Evolutionary conservation across 1,140 invertebrate species (phyloP).

Genomic region (Micrasema longulum): DNA sequence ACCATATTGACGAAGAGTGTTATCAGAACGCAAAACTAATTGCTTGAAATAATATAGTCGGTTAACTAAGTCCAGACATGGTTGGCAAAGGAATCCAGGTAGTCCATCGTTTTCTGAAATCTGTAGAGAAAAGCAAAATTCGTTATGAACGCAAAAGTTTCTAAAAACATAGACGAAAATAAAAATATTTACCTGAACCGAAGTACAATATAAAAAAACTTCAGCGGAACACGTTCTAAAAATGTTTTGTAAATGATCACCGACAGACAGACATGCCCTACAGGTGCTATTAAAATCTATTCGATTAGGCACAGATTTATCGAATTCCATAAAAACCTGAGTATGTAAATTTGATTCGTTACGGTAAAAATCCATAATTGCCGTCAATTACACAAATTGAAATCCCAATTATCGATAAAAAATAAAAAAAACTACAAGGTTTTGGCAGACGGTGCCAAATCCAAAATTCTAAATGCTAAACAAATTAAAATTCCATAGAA

Average conservation of each 20-base stretch:
- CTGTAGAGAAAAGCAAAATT: slow-evolving; percentile 54
- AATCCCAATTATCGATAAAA: no score
- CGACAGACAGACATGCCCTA: slow-evolving; percentile 62
- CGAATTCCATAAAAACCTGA: slow-evolving; percentile 36
- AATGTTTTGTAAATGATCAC: slow-evolving; percentile 61
- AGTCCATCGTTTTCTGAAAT: slow-evolving; percentile 61
- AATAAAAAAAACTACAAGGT: no score
- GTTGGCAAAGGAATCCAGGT: slow-evolving; percentile 62
- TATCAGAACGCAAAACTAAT: slow-evolving; percentile 62
- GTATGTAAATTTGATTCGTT: slow-evolving; percentile 25
- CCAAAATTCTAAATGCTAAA: no score
- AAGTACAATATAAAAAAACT: slow-evolving; percentile 66
- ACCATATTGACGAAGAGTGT: slow-evolving; percentile 57
- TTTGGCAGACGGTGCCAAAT: no score
- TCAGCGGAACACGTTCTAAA: slow-evolving; percentile 63
- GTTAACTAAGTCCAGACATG: slow-evolving; percentile 63
- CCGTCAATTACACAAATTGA: neutral
- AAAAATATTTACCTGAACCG: slow-evolving; percentile 60
- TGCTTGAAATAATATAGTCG: slow-evolving; percentile 65
- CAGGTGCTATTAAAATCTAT: slow-evolving; percentile 64
- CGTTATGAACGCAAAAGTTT: slow-evolving; percentile 6
- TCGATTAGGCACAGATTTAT: slow-evolving; percentile 49
- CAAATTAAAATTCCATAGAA: slow-evolving; percentile 27
- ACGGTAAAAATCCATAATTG: slow-evolving; percentile 40
- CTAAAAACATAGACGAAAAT: slow-evolving; percentile 18